Evolutionary conservation across 53 echinoderm and acorn worm species (phyloP).

Genomic region (Mesocentrotus franciscanus): DNA sequence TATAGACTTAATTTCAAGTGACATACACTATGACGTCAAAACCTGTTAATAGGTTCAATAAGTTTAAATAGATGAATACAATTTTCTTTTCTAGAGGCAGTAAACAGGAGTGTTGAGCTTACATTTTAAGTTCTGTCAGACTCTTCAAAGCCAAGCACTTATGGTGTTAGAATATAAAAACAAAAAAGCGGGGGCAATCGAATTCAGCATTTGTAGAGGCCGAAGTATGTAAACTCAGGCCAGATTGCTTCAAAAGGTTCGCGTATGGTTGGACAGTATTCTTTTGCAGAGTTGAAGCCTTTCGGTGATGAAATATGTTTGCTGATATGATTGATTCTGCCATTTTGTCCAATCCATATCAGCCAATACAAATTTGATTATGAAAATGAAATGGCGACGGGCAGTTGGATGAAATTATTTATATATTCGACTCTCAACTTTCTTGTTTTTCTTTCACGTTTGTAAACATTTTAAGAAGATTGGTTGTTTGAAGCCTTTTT

Average conservation of each 20-base stretch:
- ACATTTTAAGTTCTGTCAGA: background rate
- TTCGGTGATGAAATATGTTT: background rate
- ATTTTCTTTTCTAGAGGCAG: slow-evolving; percentile 1
- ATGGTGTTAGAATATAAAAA: background rate
- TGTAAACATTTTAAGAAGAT: too few species aligned
- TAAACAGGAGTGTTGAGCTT: background rate
- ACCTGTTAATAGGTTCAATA: background rate
- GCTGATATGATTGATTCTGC: background rate
- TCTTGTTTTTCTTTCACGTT: too few species aligned
- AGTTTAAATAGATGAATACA: slow-evolving; percentile 10
- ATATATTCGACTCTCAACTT: too few species aligned
- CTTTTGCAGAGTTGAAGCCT: background rate
- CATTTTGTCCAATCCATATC: background rate
- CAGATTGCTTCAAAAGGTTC: background rate
- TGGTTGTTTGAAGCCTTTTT: too few species aligned
- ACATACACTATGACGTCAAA: slow-evolving; percentile 19
- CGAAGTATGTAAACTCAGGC: background rate
- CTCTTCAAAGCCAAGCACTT: background rate
- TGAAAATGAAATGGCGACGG: background rate
- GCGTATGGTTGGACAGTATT: background rate
- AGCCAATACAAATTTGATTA: background rate
- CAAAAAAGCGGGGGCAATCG: background rate
- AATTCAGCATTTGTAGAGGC: background rate
- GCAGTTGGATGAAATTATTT: background rate
- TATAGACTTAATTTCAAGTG: background rate